Conservation (phyloP, 53 echinoderm and acorn worm species). For the Stichopus horrens region DNA sequence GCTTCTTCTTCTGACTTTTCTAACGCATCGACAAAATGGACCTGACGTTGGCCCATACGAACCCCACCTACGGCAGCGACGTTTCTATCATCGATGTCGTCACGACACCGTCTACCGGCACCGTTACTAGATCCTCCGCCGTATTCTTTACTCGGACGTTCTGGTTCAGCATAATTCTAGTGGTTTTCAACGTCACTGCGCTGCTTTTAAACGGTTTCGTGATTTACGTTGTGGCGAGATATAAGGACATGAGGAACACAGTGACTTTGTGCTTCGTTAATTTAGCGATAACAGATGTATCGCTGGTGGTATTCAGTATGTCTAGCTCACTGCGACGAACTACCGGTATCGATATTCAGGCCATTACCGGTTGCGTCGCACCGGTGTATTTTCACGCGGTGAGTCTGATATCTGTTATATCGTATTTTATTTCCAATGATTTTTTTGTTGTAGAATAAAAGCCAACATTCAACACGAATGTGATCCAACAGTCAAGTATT, state of each 20-base stretch:
- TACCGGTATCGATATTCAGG: background rate
- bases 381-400: constrained; percentile 33
- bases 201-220: constrained; percentile 33
- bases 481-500: too few species aligned
- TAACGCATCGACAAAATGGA: background rate
- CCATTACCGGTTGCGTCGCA: constrained; percentile 30
- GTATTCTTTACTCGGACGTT: constrained; percentile 39
- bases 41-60: background rate
- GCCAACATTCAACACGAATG: background rate
- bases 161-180: constrained; percentile 20
- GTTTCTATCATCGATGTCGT: background rate
- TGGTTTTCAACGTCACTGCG: constrained; percentile 6
- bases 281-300: constrained; percentile 33
- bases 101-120: background rate
- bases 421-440: background rate
- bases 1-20: too few species aligned
- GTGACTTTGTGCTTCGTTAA: constrained; percentile 34
- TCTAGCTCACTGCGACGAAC: constrained; percentile 37
- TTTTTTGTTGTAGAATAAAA: background rate
- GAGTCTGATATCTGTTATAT: background rate
- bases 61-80: background rate
- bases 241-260: constrained; percentile 19
- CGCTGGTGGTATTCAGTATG: constrained; percentile 30
- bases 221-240: constrained; percentile 28
- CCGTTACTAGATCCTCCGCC: background rate